Percentiles rank a stretch among this genome's conserved stretches.
phyloP scores from a whole-genome alignment of 1,140 invertebrate species.

The Caenorhabditis latens region DNA sequence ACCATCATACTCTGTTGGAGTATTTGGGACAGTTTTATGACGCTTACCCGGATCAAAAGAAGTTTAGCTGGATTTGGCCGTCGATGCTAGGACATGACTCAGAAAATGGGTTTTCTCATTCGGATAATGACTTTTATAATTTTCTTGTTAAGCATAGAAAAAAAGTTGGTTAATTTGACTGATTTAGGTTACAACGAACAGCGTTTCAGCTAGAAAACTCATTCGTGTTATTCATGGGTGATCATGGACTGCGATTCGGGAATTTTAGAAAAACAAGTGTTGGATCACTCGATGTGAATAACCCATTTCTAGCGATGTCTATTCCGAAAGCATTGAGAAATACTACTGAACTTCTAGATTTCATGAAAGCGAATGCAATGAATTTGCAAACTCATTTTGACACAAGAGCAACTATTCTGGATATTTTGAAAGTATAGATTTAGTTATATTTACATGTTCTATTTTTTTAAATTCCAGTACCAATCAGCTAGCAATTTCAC shows the following conservation, averaged over 20 bases:
- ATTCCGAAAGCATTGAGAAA: constrained; percentile 56
- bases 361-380: constrained; percentile 47
- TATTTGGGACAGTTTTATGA: constrained; percentile 61
- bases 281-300: constrained; percentile 61
- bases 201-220: constrained; percentile 65
- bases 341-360: neutral
- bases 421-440: constrained; percentile 48
- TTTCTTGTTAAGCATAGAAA: constrained; percentile 31
- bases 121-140: constrained; percentile 57
- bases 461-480: constrained; percentile 24
- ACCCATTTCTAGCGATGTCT: constrained; percentile 61
- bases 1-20: constrained; percentile 29
- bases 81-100: constrained; percentile 55
- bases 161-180: neutral
- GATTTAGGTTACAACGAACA: no score
- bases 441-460: neutral
- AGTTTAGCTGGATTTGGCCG: constrained; percentile 60
- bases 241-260: constrained; percentile 65
- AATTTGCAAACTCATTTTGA: constrained; percentile 59
- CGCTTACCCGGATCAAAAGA: constrained; percentile 61
- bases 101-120: constrained; percentile 34
- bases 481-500: constrained; percentile 18
- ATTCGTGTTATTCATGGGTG: constrained; percentile 64
- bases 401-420: constrained; percentile 51
- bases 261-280: constrained; percentile 34